These are phyloP conservation scores for Burhinus oedicnemus DNA, from an alignment of 2,113 vertebrate species.

Conservation along the genomic window DNA sequence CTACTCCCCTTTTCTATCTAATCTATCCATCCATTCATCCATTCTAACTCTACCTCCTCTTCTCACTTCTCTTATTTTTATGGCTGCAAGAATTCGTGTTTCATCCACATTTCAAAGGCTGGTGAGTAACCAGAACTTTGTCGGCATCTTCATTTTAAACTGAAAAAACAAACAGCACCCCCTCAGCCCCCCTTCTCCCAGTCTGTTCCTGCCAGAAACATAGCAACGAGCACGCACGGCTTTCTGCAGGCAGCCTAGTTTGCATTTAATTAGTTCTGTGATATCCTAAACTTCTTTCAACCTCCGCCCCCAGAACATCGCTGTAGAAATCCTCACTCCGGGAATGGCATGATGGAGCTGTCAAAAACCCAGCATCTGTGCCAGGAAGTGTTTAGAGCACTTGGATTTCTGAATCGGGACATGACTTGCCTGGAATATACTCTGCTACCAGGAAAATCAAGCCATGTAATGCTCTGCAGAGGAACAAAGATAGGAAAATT, in stretches of 20 bases:
- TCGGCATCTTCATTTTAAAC: slow-evolving; percentile 56
- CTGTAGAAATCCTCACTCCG: slow-evolving; percentile 53
- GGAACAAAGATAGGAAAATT: not conserved
- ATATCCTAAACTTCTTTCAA: slow-evolving; percentile 67
- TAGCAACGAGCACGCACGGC: slow-evolving; percentile 56
- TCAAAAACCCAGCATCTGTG: slow-evolving; percentile 43
- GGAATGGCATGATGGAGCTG: slow-evolving; percentile 51
- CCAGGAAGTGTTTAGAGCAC: slow-evolving; percentile 22
- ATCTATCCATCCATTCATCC: not conserved
- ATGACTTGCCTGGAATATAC: not conserved
- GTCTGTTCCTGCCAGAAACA: slow-evolving; percentile 59
- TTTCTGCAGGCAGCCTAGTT: slow-evolving; percentile 69
- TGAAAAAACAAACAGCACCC: slow-evolving; percentile 56
- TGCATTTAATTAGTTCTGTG: slow-evolving; percentile 73
- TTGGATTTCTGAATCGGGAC: slow-evolving; percentile 12
- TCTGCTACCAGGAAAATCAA: not conserved
- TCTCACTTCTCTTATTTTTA: not conserved
- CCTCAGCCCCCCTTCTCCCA: slow-evolving; percentile 23
- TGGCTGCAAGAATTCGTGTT: slow-evolving; percentile 35
- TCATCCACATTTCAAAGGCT: slow-evolving; percentile 66
- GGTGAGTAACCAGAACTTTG: slow-evolving; percentile 61
- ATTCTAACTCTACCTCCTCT: slow-evolving; percentile 6
- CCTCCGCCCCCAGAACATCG: slow-evolving; percentile 46
- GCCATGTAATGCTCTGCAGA: not conserved
- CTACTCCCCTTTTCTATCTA: not conserved